These are phyloP conservation scores for Dicrostonyx torquatus DNA, from an alignment of 2,797 vertebrate genomes.

Conservation along the genomic window DNA sequence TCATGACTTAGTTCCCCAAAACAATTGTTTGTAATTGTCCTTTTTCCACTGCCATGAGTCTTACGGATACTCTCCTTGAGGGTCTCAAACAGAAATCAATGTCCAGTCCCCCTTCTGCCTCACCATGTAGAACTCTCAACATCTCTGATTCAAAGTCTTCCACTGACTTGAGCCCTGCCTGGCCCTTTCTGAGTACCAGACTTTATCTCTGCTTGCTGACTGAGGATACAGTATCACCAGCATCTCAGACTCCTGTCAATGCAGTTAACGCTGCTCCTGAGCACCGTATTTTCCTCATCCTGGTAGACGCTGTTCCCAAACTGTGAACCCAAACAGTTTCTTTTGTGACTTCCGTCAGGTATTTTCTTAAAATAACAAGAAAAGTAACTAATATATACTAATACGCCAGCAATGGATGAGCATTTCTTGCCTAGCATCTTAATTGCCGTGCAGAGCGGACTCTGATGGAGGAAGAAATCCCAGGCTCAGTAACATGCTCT, in stretches of 20 bases:
- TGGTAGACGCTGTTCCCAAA: not conserved
- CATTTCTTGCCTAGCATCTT: not conserved
- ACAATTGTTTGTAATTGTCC: not conserved
- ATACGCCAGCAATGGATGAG: not conserved
- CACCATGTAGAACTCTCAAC: not conserved
- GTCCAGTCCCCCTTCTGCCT: not conserved
- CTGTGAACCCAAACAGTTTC: not conserved
- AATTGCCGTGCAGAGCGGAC: not conserved
- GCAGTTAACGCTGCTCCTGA: not conserved
- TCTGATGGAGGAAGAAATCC: not conserved
- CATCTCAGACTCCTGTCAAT: not conserved
- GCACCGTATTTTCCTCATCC: not conserved
- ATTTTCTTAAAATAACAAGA: not conserved
- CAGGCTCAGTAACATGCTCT: rapidly evolving
- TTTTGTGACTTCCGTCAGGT: not conserved
- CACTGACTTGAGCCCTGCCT: not conserved
- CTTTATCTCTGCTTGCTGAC: not conserved
- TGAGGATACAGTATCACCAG: not conserved
- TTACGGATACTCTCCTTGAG: not conserved
- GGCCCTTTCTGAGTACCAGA: not conserved
- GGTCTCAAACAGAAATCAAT: not conserved
- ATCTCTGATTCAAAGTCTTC: not conserved
- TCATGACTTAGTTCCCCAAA: not conserved
- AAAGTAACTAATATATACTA: not conserved
- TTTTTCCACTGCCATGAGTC: not conserved